phyloP scores from a whole-genome alignment of 2,888 invertebrate genomes.

The Cosmopolites sordidus region DNA sequence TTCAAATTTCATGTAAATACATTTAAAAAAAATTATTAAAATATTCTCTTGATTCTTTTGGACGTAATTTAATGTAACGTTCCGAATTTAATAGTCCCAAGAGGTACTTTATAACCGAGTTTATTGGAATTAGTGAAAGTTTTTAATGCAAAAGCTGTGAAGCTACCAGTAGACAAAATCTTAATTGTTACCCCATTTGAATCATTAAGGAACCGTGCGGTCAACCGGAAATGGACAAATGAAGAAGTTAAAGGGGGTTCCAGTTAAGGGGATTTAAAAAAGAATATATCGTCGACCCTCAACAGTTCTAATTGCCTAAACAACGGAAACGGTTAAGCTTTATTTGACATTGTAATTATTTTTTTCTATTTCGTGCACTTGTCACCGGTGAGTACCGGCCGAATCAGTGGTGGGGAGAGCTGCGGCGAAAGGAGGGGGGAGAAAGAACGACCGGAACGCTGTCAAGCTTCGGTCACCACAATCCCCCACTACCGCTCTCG shows the following conservation, averaged over 20 bases:
- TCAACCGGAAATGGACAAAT: slow-evolving; percentile 19
- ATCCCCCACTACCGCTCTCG: slow-evolving; percentile 12
- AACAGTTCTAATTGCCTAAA: slow-evolving; percentile 17
- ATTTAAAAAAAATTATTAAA: too few relatives aligned
- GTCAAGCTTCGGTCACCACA: slow-evolving; percentile 16
- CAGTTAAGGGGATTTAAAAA: neutral
- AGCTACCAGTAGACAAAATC: too few relatives aligned
- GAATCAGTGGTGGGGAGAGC: slow-evolving; percentile 34
- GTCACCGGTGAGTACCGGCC: slow-evolving; percentile 31
- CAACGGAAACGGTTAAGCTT: slow-evolving; percentile 41
- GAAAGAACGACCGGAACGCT: neutral
- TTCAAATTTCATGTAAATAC: too few relatives aligned
- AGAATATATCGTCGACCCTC: neutral
- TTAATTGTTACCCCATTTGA: too few relatives aligned
- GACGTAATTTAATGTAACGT: too few relatives aligned
- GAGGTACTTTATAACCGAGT: too few relatives aligned
- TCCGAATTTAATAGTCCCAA: too few relatives aligned
- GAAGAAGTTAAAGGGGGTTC: slow-evolving; percentile 13
- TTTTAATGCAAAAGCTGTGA: too few relatives aligned
- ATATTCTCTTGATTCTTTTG: too few relatives aligned
- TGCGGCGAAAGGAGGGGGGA: too few relatives aligned
- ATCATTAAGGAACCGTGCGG: neutral
- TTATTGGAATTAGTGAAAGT: too few relatives aligned
- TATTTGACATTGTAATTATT: slow-evolving; percentile 42
- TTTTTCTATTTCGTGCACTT: slow-evolving; percentile 41